Evolutionary conservation across 1,140 invertebrate species (phyloP), one percentile per base, ranked within the genome.

Genomic region (Pararge aegeria): DNA sequence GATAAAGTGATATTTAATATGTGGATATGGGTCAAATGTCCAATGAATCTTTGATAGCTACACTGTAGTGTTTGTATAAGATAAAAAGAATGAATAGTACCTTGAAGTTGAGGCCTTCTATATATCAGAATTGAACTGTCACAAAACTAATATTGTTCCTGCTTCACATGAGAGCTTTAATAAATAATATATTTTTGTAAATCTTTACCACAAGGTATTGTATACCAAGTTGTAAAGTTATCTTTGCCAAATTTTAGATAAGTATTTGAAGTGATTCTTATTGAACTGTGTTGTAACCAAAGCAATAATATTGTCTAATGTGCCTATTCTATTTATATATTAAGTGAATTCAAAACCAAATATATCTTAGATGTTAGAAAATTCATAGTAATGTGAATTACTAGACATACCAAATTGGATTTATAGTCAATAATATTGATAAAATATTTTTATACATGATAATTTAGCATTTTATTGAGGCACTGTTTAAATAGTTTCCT

Each of bases 211-310:
- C 46, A 69, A 72, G 71, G 73, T 79, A 75, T 65, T 58, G 48
- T 74, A 65, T 75, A 75, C 75, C 73, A 9, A 76, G 64, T 70
- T 74, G 70, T 77, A 63, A 80, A 80, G 71, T 71, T 52, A 75
- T 64, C 69, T 80, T 76, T 83, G 82, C 85, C 83, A 87, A 88
- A 85, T 80, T 83, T 85, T 88, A 88, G 83, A 85, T 87, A 87
- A 80, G 77, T 80, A 68, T 79, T 80, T 77, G 61, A 78, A 79
- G 76, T 82, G 73, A 82, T 80, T 82, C 62, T 78, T 78, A 75
- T 68, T 74, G 70, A 71, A 83, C 77, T 87, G 79, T 83, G 78
- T 81, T 86, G 76, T 85, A 86, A 88, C 83, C 85, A 88, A 88
- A 88, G 85, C 85, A 88, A 88, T 88, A 87, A 83, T 76, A 80